phyloP scores from a whole-genome alignment of 2,113 vertebrate species.

The Struthidea cinerea region DNA sequence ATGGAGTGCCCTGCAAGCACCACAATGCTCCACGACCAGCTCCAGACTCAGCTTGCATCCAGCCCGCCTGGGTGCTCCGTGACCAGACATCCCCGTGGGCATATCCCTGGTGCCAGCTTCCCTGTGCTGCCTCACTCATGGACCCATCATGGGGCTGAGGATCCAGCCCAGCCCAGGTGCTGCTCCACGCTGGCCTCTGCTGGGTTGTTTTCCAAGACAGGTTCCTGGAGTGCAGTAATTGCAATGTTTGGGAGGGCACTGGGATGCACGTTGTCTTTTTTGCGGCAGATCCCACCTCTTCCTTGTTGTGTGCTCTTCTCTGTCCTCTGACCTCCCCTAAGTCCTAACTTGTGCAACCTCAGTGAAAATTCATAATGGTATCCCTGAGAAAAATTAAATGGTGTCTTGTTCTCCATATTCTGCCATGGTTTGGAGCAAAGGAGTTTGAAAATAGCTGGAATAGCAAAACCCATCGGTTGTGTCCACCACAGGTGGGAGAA shows the following conservation, averaged over 20 bases:
- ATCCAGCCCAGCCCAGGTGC: background rate
- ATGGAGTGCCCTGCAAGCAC: background rate
- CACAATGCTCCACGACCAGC: background rate
- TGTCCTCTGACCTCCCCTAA: background rate
- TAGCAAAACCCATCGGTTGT: background rate
- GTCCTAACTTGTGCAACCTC: background rate
- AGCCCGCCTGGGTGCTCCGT: background rate
- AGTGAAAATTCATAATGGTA: background rate
- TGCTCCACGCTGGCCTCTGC: fast-evolving
- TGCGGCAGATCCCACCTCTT: background rate
- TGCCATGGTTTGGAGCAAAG: background rate
- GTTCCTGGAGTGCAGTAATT: background rate
- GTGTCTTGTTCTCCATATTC: background rate
- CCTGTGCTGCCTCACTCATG: background rate
- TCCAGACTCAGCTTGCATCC: background rate
- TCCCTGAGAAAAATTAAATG: background rate
- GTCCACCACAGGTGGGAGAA: background rate
- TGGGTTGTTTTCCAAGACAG: background rate
- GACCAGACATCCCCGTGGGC: background rate
- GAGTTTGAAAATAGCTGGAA: background rate
- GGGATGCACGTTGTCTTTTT: background rate
- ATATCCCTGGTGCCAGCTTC: background rate
- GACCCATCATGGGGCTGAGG: background rate
- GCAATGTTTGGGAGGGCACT: background rate
- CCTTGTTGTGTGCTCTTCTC: background rate